Conservation (phyloP, 2,113 vertebrate species). For the Pelecanoides urinatrix region DNA sequence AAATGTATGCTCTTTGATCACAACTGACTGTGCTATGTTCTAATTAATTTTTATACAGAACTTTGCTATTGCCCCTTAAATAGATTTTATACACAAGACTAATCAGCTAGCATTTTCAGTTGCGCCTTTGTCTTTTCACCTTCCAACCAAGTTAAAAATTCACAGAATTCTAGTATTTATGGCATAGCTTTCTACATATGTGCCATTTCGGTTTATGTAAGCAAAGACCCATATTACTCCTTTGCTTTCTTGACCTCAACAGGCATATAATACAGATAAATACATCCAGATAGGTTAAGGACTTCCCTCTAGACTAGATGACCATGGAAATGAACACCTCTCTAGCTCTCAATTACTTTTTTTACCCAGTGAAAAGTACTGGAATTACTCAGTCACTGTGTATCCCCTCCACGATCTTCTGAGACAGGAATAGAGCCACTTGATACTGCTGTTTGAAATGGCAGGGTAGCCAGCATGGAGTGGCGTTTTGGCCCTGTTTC, state of each 20-base stretch:
- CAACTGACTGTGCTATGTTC: slow-evolving; percentile 23
- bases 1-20: slow-evolving; percentile 54
- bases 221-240: background rate
- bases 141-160: slow-evolving; percentile 61
- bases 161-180: slow-evolving; percentile 42
- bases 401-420: fast-evolving
- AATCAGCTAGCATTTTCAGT: slow-evolving; percentile 37
- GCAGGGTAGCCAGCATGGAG: background rate
- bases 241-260: slow-evolving; percentile 18
- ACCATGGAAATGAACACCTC: background rate
- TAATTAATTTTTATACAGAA: slow-evolving; percentile 67
- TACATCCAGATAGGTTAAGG: background rate
- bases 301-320: background rate
- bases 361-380: background rate
- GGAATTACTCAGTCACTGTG: background rate
- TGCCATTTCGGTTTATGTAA: background rate
- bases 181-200: background rate
- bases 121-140: slow-evolving; percentile 45
- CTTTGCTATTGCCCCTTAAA: slow-evolving; percentile 26
- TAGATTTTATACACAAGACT: slow-evolving; percentile 51
- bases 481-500: background rate
- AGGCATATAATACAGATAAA: background rate
- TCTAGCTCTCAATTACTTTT: background rate
- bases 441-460: background rate
- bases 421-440: background rate